Percentiles rank a stretch among this genome's conserved stretches.
phyloP scores from a whole-genome alignment of 30 jellyfish, hydroid and myxozoan genomes.

The Sanderia malayensis region DNA sequence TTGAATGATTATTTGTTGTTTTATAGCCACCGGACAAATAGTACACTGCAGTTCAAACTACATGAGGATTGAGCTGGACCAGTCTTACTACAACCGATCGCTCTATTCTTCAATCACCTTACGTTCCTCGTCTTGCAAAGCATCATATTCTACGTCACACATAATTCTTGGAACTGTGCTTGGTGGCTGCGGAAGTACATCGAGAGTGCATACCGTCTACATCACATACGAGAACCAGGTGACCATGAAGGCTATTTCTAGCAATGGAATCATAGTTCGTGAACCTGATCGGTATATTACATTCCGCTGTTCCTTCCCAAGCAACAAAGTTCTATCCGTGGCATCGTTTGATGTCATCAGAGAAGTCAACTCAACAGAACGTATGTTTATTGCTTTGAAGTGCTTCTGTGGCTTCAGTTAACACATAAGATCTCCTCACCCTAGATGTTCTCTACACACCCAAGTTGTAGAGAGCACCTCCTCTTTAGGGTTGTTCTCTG shows the following conservation, averaged over 20 bases:
- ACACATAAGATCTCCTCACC: no score
- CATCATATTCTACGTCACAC: conserved; percentile 20
- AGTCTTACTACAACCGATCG: conserved; percentile 31
- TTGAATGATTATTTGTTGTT: not conserved
- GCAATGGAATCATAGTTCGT: conserved; percentile 17
- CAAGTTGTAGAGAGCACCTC: no score
- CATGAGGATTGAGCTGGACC: conserved; percentile 34
- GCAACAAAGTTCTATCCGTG: conserved; percentile 9
- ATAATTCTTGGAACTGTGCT: conserved; percentile 27
- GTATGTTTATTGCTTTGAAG: conserved; percentile 20
- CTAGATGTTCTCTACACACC: no score
- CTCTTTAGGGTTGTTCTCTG: no score
- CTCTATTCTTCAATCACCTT: conserved; percentile 41
- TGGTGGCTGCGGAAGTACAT: conserved; percentile 36
- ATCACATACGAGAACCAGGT: conserved; percentile 31
- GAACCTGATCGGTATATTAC: conserved; percentile 15
- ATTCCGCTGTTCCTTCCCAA: conserved; percentile 22
- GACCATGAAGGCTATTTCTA: conserved; percentile 21
- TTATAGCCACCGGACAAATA: not conserved
- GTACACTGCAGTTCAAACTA: conserved; percentile 31
- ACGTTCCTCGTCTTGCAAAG: conserved; percentile 19
- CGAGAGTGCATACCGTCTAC: not conserved
- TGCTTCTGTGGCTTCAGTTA: no score
- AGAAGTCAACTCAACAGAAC: conserved; percentile 56
- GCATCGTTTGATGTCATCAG: conserved; percentile 7